Evolutionary conservation across 2,797 vertebrate genomes (phyloP).

Genomic region (Semotilus atromaculatus): DNA sequence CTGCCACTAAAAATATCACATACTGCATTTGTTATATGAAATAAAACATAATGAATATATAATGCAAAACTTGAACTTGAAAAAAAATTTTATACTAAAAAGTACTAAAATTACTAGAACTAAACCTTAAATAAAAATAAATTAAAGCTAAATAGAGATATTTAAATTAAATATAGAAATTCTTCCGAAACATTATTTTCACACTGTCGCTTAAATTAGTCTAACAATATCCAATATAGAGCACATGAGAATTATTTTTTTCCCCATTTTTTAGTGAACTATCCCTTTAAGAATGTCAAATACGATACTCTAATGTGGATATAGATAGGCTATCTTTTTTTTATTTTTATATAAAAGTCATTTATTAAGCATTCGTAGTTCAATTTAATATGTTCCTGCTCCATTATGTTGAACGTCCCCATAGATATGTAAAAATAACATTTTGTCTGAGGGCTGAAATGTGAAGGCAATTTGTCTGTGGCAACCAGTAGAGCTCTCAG

Average conservation of each 20-base stretch:
- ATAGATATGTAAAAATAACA: conserved; percentile 72
- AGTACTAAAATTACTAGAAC: no score
- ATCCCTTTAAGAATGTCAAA: neutral
- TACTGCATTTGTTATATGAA: neutral
- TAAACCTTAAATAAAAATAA: neutral
- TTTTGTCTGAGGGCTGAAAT: conserved; percentile 63
- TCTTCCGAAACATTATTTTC: no score
- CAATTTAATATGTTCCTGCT: neutral
- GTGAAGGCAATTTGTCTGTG: conserved; percentile 78
- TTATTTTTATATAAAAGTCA: neutral
- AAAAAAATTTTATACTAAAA: no score
- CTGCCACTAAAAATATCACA: neutral
- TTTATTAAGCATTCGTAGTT: neutral
- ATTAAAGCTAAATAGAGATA: neutral
- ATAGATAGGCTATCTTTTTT: neutral
- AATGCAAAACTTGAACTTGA: no score
- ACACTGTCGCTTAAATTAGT: neutral
- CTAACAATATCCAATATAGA: neutral
- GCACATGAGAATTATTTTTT: neutral
- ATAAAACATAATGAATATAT: neutral
- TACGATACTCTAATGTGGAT: neutral
- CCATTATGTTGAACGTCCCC: conserved; percentile 61
- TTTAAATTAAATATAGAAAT: neutral
- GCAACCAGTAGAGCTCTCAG: conserved; percentile 80
- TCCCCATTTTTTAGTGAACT: neutral